Evolutionary conservation across 2,797 vertebrate genomes (phyloP).

Genomic region (Schizothorax lantsangensis): DNA sequence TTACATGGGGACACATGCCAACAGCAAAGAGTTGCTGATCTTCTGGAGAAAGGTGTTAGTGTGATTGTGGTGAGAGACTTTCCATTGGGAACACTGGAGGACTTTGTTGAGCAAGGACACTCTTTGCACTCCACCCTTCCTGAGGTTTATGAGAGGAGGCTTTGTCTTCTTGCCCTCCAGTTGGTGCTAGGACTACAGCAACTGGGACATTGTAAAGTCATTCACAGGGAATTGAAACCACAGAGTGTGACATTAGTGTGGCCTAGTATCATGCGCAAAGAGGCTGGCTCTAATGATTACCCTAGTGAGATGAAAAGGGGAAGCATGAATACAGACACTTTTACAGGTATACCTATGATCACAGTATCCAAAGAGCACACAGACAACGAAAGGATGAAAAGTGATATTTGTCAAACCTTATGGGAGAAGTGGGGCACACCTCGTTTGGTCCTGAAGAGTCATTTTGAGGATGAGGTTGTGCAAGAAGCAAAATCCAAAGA

Average conservation of each 20-base stretch:
- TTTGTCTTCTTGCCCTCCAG: constrained; percentile 83
- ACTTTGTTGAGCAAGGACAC: constrained; percentile 70
- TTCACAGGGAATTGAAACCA: constrained; percentile 68
- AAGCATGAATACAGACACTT: constrained; percentile 23
- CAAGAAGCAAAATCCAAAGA: constrained; percentile 63
- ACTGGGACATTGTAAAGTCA: constrained; percentile 63
- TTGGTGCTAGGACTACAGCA: constrained; percentile 76
- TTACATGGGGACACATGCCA: constrained; percentile 57
- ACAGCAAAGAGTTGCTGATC: constrained; percentile 55
- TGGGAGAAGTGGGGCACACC: constrained; percentile 72
- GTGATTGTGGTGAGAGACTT: constrained; percentile 76
- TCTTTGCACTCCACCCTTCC: constrained; percentile 64
- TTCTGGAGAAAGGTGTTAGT: constrained; percentile 63
- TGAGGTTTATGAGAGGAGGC: constrained; percentile 71
- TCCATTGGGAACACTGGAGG: constrained; percentile 77
- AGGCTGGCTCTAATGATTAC: not conserved
- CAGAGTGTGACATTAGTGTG: constrained; percentile 78
- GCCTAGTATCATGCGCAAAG: constrained; percentile 45
- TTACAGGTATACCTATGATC: not conserved
- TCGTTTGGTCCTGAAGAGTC: constrained; percentile 74
- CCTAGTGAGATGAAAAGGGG: constrained; percentile 42
- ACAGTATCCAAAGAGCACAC: not conserved
- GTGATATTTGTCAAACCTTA: constrained; percentile 55
- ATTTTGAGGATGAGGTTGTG: constrained; percentile 35
- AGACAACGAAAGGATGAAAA: not conserved